Evolutionary conservation across 1,140 invertebrate genomes (phyloP).

Genomic region (Polypedilum pembai): DNA sequence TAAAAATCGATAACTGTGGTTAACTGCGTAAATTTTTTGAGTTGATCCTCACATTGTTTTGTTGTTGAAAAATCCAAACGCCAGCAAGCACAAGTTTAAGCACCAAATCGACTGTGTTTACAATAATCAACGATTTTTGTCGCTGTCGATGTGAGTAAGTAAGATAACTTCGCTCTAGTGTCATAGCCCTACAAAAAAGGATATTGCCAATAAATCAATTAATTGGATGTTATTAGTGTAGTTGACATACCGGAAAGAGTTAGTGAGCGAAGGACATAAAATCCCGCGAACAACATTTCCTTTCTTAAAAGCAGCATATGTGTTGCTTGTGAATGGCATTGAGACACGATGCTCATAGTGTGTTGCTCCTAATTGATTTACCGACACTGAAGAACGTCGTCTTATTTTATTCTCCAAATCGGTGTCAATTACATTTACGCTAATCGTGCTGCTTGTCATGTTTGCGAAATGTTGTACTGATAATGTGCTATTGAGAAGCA

Average conservation of each 20-base stretch:
- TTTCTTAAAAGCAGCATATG: constrained; percentile 52
- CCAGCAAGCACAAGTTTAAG: constrained; percentile 58
- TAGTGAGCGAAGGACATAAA: constrained; percentile 59
- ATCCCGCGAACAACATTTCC: constrained; percentile 58
- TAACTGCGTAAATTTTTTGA: not conserved
- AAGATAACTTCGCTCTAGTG: constrained; percentile 73
- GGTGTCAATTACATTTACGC: not conserved
- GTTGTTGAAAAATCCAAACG: constrained; percentile 35
- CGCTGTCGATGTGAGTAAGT: constrained; percentile 80
- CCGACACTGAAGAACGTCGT: not conserved
- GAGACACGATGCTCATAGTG: not conserved
- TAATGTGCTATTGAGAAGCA: not conserved
- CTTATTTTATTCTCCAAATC: not conserved
- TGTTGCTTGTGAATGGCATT: constrained; percentile 41
- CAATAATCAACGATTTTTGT: constrained; percentile 83
- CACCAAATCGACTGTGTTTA: constrained; percentile 78
- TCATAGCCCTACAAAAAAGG: constrained; percentile 35
- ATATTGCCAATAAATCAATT: not conserved
- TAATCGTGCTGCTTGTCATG: constrained; percentile 1
- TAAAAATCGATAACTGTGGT: not conserved
- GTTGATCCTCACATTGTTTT: not conserved
- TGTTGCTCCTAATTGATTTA: not conserved
- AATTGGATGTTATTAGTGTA: not conserved
- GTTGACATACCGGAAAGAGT: constrained; percentile 47
- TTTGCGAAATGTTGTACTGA: not conserved